Evolutionary conservation across 2,113 vertebrate genomes (phyloP).

Genomic region (Cryptotis parvus): DNA sequence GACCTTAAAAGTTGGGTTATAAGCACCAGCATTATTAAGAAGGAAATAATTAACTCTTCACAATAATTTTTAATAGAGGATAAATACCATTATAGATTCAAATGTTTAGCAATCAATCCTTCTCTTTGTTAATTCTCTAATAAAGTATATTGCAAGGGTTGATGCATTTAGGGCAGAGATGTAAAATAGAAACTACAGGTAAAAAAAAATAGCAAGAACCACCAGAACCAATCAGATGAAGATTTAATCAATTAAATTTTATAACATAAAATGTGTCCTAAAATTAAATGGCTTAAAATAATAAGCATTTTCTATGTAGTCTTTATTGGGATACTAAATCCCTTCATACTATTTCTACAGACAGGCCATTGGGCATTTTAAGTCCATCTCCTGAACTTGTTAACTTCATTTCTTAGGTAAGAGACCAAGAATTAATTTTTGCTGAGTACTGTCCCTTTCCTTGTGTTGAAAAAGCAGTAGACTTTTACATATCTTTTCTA

Average conservation of each 20-base stretch:
- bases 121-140: background rate
- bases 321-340: too few relatives aligned
- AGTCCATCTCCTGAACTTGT: too few relatives aligned
- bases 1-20: background rate
- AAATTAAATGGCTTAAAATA: background rate
- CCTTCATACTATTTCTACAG: too few relatives aligned
- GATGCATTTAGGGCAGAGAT: background rate
- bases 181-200: background rate
- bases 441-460: too few relatives aligned
- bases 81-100: background rate
- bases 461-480: too few relatives aligned
- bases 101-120: background rate
- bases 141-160: background rate
- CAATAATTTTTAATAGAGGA: background rate
- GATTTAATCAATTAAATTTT: constrained; percentile 19
- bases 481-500: background rate
- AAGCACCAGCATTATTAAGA: background rate
- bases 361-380: too few relatives aligned
- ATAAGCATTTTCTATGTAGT: background rate
- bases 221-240: background rate
- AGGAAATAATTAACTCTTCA: background rate
- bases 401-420: too few relatives aligned
- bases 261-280: background rate
- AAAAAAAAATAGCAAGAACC: background rate
- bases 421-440: too few relatives aligned